A percentile compares a stretch with the other conserved stretches of the same genome.
phyloP scores from a whole-genome alignment of 1,140 invertebrate genomes.

The Pachyrhynchus sulphureomaculatus region DNA sequence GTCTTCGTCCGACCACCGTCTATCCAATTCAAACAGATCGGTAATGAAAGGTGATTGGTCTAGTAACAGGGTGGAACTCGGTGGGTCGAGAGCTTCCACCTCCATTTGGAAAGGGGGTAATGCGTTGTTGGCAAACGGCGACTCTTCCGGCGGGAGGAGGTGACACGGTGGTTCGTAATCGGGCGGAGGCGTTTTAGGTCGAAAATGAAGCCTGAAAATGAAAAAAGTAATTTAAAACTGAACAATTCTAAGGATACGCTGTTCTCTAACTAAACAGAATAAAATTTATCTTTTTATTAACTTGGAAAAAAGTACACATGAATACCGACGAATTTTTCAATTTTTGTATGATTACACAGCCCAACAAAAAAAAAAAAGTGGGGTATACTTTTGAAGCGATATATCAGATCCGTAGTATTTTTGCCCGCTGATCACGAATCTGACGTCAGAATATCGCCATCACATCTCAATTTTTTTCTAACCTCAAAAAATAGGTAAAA shows the following conservation, averaged over 20 bases:
- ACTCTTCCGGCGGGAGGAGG: slow-evolving; percentile 42
- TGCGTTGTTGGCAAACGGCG: slow-evolving; percentile 46
- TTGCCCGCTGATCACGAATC: no score
- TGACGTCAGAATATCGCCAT: no score
- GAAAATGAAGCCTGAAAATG: slow-evolving; percentile 68
- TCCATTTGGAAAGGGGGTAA: slow-evolving; percentile 60
- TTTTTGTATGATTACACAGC: no score
- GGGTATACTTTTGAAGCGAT: no score
- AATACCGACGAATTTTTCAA: no score
- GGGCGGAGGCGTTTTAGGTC: slow-evolving; percentile 69
- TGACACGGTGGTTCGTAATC: slow-evolving; percentile 41
- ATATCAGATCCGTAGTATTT: no score
- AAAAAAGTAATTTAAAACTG: neutral
- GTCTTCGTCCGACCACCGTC: slow-evolving; percentile 42
- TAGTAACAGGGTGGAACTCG: slow-evolving; percentile 33
- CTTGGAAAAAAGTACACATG: no score
- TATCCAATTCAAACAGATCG: slow-evolving; percentile 52
- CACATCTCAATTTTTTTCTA: no score
- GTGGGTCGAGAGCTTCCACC: slow-evolving; percentile 48
- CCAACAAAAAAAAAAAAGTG: no score
- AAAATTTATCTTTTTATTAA: no score
- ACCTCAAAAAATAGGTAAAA: no score
- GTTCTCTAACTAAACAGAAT: no score
- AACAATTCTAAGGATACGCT: neutral
- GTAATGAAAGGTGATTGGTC: slow-evolving; percentile 55